Base-by-base conservation (phyloP, 2,888 invertebrate species). In the Drepana falcataria region DNA sequence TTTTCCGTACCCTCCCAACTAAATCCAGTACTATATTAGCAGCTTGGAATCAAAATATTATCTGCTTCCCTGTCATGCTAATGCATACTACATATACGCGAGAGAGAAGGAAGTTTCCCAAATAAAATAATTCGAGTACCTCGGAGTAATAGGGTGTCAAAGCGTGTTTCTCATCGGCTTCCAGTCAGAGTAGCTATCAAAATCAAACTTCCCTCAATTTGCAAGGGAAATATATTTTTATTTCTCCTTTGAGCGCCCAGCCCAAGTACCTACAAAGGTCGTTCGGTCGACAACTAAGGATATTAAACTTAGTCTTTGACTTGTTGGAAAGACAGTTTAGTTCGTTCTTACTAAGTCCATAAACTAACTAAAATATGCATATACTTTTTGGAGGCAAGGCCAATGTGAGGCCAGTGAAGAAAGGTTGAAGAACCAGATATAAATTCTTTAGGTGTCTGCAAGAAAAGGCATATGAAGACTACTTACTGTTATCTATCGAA, bases 151-250 rank as follows among this genome's bases (percentile, higher is more conserved):
- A 44, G 44, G 9, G 44, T 44, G 9, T 61, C 57, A 56, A 57
- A 60, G 59, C 61, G 52, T 75, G 75, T 77, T 75, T 69, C 69
- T 66, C 72, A 63, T 70, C 68, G 73, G 65, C 69, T 69, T 69
- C 61, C 66, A 68, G 68, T 68, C 72, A 59, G 73, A 80, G 77
- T 71, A 76, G 71, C 81, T 76, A 81, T 82, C 81, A 77, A 79
- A 81, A 81, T 78, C 77, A 80, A 83, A 82, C 77, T 79, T 79
- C 70, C 64, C 65, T 69, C 69, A 79, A 77, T 80, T 81, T 80
- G 78, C 79, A 80, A 80, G 77, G 79, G 80, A 73, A 85, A 85
- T 85, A 73, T 73, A 75, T 81, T 84, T 84, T 83, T 84, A 83
- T 83, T 82, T 81, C 74, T 77, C 77, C 78, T 83, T 81, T 78